Base-by-base conservation (phyloP, 2,888 invertebrate genomes). In the Stramonita haemastoma region DNA sequence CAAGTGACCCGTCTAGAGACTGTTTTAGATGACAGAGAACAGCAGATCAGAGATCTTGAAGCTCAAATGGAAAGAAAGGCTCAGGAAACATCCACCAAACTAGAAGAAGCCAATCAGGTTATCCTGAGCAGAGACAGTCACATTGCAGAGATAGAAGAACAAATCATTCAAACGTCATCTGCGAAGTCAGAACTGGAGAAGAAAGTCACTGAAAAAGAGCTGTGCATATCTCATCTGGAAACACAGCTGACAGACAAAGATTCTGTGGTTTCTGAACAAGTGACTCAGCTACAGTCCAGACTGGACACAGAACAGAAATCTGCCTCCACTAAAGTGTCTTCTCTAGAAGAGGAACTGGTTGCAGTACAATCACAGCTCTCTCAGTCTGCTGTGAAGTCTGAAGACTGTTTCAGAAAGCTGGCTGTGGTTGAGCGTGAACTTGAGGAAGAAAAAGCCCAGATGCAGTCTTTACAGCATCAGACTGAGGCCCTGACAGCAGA, bases 21-120 rank as follows among this genome's bases (percentile, higher is more conserved):
- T 66, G 87, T 36, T 32, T 34, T 84, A 86, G 88, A 36, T 77
- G 83, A 93, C 91, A 81, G 86, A 93, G 79, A 91, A 89, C 77
- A 90, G 88, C 2, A 91, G 73, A 83, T 73, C 60, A 26, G 57
- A 19, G 79, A 88, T 26, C 79, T 85, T 79, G 88, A 85, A 92
- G 57, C 32, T 2, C 86, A 70, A 46, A 26, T 87, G n/a, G 73
- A 70, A 70, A 13, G n/a, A 11, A 73, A 46, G 19, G 73, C 73
- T 26, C 6, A n/a, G 36, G 87, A 87, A 17, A 15, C 13, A 8
- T 46, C 73, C 36, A 89, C 91, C 88, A 92, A 92, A 84, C 85
- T 93, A 56, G 93, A 93, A 88, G 91, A 93, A 87, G 92, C 90
- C 87, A 92, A 93, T 86, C 88, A 90, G 57, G 92, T 91, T 32